A percentile compares a stretch with the other conserved stretches of the same genome.
These are phyloP conservation scores for Lasiommata megera DNA, from an alignment of 2,888 invertebrate genomes.

Conservation along the genomic window DNA sequence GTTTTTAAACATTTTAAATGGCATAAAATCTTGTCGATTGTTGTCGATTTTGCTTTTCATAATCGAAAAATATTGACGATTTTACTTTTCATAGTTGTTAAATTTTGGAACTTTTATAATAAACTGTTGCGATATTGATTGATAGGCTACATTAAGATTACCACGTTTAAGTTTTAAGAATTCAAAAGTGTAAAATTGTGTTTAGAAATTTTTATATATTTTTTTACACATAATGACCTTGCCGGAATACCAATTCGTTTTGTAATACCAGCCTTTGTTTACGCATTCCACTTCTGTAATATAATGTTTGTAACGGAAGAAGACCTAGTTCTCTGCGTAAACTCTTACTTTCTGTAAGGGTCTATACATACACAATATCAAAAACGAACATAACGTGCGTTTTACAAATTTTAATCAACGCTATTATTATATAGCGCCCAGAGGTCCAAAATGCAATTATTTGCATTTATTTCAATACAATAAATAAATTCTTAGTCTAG, in stretches of 20 bases:
- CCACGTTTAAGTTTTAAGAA: conserved; percentile 1
- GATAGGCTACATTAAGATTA: conserved; percentile 4
- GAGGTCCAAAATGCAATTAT: no score
- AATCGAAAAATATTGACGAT: not conserved
- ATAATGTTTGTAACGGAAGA: not conserved
- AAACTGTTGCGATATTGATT: conserved; percentile 4
- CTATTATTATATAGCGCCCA: no score
- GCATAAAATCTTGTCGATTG: not conserved
- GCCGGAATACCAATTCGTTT: not conserved
- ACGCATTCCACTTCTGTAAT: not conserved
- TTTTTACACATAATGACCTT: conserved; percentile 2
- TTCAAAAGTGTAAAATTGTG: conserved; percentile 2
- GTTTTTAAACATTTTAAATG: not conserved
- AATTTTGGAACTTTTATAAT: not conserved
- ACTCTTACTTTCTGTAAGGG: not conserved
- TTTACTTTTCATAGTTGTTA: conserved; percentile 6
- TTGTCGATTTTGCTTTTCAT: not conserved
- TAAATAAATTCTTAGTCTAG: no score
- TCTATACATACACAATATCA: no score
- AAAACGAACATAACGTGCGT: no score
- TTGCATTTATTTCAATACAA: no score
- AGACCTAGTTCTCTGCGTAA: not conserved
- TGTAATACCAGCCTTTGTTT: not conserved
- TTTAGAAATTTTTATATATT: not conserved
- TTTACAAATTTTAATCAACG: no score